Evolutionary conservation across 2,797 vertebrate genomes (phyloP), one percentile per base, ranked within the genome.

Genomic region (Gymnodraco acuticeps): DNA sequence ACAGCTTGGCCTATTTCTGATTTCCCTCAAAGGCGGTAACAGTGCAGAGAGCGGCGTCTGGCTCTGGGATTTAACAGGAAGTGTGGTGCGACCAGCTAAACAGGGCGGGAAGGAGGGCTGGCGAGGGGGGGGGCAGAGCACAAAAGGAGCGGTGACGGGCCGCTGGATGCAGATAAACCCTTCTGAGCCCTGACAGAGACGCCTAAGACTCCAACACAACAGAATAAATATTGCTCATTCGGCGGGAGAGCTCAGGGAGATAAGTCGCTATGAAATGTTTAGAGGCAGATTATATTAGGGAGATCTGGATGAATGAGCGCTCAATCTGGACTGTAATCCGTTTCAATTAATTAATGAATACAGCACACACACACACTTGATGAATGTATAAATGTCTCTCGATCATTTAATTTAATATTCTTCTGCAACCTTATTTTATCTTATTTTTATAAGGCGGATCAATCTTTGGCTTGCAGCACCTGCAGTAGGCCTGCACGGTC

Each of bases 241-340:
- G 70, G 80, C 78, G 70, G 78, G 79, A 86, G 75, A 73, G 88
- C 88, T 82, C 78, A 73, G 71, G 76, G 85, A 86, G 88, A 91
- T 92, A 90, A 92, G 82, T 90, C 82, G 73, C 83, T 85, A 64
- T 66, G 80, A 89, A 89, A 88, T 88, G 87, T 90, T 92, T 82
- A 81, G 79, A 87, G 81, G 88, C 88, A 90, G 92, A 92, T 93
- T 87, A 93, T 88, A 90, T 92, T 91, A 87, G 83, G 38, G 70
- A 83, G 86, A 92, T 91, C 87, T 77, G 86, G 75, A 86, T 89
- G 87, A 93, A 91, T 84, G 69, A 88, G 78, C 12, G 38, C 73
- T 86, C 86, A 83, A 89, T 88, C 85, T 86, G 86, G 81, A 65
- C 86, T 72, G 48, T 91, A 93, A 93, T 91, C 90, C 91, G 0